Percentiles rank a stretch among this genome's conserved stretches.
phyloP scores from a whole-genome alignment of 1,140 invertebrate species.

The Penaeus japonicus region DNA sequence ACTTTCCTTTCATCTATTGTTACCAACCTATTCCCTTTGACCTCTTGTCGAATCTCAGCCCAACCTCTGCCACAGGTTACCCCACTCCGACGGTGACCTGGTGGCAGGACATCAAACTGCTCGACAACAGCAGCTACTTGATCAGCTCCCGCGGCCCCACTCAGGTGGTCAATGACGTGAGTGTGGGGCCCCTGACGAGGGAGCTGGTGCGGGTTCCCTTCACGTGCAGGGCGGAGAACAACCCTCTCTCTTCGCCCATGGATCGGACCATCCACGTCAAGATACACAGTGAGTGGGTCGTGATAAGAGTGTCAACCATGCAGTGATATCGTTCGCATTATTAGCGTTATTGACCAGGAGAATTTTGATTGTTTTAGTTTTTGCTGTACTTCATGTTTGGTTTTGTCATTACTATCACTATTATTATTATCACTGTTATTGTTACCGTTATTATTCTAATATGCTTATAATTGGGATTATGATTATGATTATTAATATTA shows the following conservation, averaged over 20 bases:
- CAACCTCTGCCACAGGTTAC: not conserved
- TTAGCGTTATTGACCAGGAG: not conserved
- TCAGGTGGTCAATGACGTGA: conserved; percentile 19
- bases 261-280: conserved; percentile 30
- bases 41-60: not conserved
- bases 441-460: too few relatives aligned
- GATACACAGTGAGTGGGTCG: conserved; percentile 31
- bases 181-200: conserved; percentile 14
- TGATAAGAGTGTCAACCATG: not conserved
- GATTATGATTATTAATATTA: too few relatives aligned
- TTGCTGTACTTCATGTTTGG: too few relatives aligned
- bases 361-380: not conserved
- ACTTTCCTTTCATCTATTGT: too few relatives aligned
- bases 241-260: conserved; percentile 22
- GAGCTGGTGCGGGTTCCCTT: conserved; percentile 2
- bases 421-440: too few relatives aligned
- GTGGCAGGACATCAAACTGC: conserved; percentile 26
- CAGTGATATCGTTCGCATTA: not conserved
- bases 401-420: too few relatives aligned
- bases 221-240: conserved; percentile 34
- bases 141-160: not conserved
- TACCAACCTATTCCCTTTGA: not conserved
- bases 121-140: conserved; percentile 34
- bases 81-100: conserved; percentile 15
- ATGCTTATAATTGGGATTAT: too few relatives aligned